These are phyloP conservation scores for Cremastinae sp. DNA, from an alignment of 2,888 invertebrate species.

Conservation along the genomic window DNA sequence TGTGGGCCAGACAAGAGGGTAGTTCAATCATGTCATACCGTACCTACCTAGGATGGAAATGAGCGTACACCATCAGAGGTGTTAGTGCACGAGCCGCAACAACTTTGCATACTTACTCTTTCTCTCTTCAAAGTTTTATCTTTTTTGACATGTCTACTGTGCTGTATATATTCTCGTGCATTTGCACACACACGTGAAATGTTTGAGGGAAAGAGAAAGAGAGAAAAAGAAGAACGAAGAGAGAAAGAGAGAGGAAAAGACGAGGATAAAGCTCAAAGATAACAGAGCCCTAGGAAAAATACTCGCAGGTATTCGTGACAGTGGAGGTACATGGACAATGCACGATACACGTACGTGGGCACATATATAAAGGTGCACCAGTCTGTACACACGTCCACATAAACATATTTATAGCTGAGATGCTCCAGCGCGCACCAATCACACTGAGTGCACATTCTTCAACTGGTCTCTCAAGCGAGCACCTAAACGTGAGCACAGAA, in stretches of 20 bases:
- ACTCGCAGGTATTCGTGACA: slow-evolving; percentile 69
- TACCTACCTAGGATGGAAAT: slow-evolving; percentile 57
- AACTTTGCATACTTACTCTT: slow-evolving; percentile 23
- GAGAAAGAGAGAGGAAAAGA: background rate
- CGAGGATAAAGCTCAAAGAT: slow-evolving; percentile 47
- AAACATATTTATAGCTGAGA: slow-evolving; percentile 56
- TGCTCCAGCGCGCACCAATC: slow-evolving; percentile 74
- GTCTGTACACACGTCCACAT: background rate
- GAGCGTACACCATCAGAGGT: slow-evolving; percentile 51
- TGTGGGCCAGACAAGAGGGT: slow-evolving; percentile 67
- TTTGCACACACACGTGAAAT: background rate
- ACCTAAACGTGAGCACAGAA: slow-evolving; percentile 51
- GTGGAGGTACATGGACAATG: slow-evolving; percentile 46
- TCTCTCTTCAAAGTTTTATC: slow-evolving; percentile 16
- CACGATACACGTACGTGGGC: background rate
- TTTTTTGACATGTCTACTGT: slow-evolving; percentile 44
- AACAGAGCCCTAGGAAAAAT: slow-evolving; percentile 62
- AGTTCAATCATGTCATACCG: slow-evolving; percentile 66
- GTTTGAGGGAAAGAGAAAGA: background rate
- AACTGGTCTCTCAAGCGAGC: slow-evolving; percentile 67
- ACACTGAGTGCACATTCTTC: slow-evolving; percentile 78
- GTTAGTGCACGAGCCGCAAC: slow-evolving; percentile 17
- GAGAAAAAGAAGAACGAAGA: slow-evolving; percentile 7
- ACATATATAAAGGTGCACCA: slow-evolving; percentile 1
- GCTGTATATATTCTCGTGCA: background rate